Evolutionary conservation across 2,797 vertebrate genomes (phyloP).

Genomic region (Nannoperca obscura): DNA sequence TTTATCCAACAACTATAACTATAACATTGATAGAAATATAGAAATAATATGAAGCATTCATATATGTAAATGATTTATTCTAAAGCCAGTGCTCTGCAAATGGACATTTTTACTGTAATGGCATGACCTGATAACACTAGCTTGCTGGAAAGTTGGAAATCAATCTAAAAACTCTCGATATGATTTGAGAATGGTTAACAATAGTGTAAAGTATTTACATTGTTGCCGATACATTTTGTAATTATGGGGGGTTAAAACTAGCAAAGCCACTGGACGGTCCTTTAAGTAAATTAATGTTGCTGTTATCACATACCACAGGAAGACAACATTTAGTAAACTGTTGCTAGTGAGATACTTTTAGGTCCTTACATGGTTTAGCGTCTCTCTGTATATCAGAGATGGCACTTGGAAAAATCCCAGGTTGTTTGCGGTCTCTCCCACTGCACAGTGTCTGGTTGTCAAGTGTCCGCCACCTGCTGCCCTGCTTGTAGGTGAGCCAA

Average conservation of each 20-base stretch:
- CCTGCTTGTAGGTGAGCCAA: conserved; percentile 70
- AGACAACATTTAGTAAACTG: conserved; percentile 10
- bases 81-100: not conserved
- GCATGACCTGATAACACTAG: not conserved
- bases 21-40: not conserved
- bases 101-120: not conserved
- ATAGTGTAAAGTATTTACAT: not conserved
- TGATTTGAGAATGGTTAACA: not conserved
- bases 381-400: conserved; percentile 38
- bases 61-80: not conserved
- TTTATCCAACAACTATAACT: not conserved
- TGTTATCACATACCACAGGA: conserved; percentile 1
- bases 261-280: not conserved
- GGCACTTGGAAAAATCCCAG: conserved; percentile 30
- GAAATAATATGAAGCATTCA: not conserved
- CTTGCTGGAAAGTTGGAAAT: not conserved
- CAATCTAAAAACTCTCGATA: not conserved
- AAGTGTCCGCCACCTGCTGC: conserved; percentile 88
- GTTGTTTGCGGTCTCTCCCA: conserved; percentile 44
- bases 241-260: not conserved
- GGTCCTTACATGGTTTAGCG: conserved; percentile 62
- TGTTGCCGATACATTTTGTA: not conserved
- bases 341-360: not conserved
- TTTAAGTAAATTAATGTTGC: not conserved
- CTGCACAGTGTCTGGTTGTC: conserved; percentile 85